Percentiles rank a stretch among this genome's conserved stretches.
Conservation (phyloP, 2,888 invertebrate genomes). For the Chymomyza fuscimana region DNA sequence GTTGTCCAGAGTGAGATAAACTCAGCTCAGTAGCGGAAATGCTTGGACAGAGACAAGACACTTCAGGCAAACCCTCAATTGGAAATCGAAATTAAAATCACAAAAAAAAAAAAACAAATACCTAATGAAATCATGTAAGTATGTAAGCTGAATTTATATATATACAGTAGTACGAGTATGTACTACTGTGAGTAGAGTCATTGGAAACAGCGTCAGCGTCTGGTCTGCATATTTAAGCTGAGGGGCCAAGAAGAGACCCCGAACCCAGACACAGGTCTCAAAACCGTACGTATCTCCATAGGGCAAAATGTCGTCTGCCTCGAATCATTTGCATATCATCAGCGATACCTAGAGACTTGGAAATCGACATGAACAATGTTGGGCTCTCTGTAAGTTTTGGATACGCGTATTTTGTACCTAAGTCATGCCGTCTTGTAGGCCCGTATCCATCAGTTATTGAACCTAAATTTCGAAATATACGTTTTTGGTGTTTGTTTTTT, state of each 20-base stretch:
- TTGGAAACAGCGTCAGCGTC: conserved; percentile 1
- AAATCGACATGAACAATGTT: neutral
- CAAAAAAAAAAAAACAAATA: neutral
- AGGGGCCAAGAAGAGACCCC: neutral
- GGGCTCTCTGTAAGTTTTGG: neutral
- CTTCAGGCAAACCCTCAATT: conserved; percentile 21
- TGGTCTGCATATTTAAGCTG: conserved; percentile 13
- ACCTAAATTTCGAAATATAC: conserved; percentile 10
- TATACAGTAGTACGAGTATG: neutral
- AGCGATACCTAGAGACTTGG: conserved; percentile 27
- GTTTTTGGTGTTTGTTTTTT: neutral
- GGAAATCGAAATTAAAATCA: conserved; percentile 1
- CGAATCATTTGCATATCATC: conserved; percentile 47
- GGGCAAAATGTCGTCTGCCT: conserved; percentile 49
- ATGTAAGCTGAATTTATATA: neutral
- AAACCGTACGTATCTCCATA: conserved; percentile 41
- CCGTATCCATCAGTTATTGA: conserved; percentile 3
- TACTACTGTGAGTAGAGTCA: neutral
- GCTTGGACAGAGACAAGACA: conserved; percentile 18
- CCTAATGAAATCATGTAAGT: conserved; percentile 8
- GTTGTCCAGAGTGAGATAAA: conserved; percentile 24
- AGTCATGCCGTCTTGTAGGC: neutral
- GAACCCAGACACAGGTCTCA: neutral
- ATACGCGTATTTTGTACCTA: neutral
- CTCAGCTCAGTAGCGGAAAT: conserved; percentile 9